phyloP scores from a whole-genome alignment of 2,888 invertebrate species.

The Drosophila pseudotalamancana region DNA sequence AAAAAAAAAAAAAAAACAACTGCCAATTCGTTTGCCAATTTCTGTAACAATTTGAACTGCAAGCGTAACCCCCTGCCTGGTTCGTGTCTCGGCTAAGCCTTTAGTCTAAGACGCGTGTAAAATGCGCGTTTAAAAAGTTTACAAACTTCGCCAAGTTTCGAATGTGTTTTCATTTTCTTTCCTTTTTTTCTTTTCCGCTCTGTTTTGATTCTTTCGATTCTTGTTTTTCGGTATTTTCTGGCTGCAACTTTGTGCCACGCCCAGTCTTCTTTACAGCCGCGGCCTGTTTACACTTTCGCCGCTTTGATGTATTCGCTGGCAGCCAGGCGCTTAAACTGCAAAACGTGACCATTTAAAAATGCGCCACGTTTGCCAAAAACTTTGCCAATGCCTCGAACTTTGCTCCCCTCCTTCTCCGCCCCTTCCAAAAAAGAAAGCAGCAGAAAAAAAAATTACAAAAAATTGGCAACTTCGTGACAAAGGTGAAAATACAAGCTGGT shows the following conservation, averaged over 20 bases:
- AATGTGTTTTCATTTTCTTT: slow-evolving; percentile 38
- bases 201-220: slow-evolving; percentile 7
- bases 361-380: slow-evolving; percentile 77
- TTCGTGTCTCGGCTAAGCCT: slow-evolving; percentile 41
- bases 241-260: slow-evolving; percentile 67
- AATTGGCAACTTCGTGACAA: slow-evolving; percentile 62
- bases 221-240: slow-evolving; percentile 18
- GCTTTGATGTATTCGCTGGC: slow-evolving; percentile 66
- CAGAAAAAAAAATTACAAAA: slow-evolving; percentile 17
- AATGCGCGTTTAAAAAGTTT: slow-evolving; percentile 80
- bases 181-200: background rate
- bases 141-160: slow-evolving; percentile 70
- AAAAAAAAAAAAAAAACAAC: too few species aligned
- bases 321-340: slow-evolving; percentile 78
- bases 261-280: slow-evolving; percentile 42
- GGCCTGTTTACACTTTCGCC: slow-evolving; percentile 74
- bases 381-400: slow-evolving; percentile 73
- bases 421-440: slow-evolving; percentile 2
- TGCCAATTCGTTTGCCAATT: slow-evolving; percentile 38
- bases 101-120: slow-evolving; percentile 59
- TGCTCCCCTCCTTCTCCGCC: slow-evolving; percentile 27
- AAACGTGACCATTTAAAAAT: slow-evolving; percentile 82
- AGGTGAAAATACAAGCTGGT: slow-evolving; percentile 59
- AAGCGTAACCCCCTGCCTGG: background rate
- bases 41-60: slow-evolving; percentile 34